Evolutionary conservation across 2,888 invertebrate species (phyloP).

Genomic region (Tenthredo amoena): DNA sequence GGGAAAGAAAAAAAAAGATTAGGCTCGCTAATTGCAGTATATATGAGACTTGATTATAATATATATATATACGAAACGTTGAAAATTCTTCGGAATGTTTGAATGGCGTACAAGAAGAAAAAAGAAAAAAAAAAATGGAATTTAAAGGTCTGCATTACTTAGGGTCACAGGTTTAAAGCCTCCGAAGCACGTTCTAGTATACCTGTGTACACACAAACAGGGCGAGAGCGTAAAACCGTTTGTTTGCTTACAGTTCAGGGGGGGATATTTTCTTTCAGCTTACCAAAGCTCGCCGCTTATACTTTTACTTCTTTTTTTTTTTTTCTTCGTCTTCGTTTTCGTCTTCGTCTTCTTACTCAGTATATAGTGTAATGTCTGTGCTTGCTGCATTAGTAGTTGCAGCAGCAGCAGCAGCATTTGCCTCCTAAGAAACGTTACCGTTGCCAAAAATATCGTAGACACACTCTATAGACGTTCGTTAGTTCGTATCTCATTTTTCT

Average conservation of each 20-base stretch:
- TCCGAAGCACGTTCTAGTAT: conserved; percentile 22
- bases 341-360: conserved; percentile 1
- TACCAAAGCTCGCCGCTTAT: conserved; percentile 56
- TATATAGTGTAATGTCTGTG: conserved; percentile 8
- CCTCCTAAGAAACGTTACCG: conserved; percentile 24
- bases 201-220: conserved; percentile 9
- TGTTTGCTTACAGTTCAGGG: conserved; percentile 39
- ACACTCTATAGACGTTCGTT: conserved; percentile 10
- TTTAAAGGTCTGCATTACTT: conserved; percentile 49
- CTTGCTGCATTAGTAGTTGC: not conserved
- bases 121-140: conserved; percentile 30
- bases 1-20: not conserved
- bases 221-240: conserved; percentile 32
- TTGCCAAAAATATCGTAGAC: conserved; percentile 53
- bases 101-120: not conserved
- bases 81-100: conserved; percentile 25
- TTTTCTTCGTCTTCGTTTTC: conserved; percentile 27
- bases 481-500: not conserved
- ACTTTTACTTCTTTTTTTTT: conserved; percentile 14
- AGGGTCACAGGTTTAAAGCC: conserved; percentile 49
- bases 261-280: conserved; percentile 54
- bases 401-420: not conserved
- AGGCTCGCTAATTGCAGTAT: not conserved
- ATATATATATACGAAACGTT: not conserved
- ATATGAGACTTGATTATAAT: not conserved